A percentile compares a stretch with the other conserved stretches of the same genome.
phyloP scores from a whole-genome alignment of 2,888 invertebrate genomes.

The Mongoloraphidia duomilia region DNA sequence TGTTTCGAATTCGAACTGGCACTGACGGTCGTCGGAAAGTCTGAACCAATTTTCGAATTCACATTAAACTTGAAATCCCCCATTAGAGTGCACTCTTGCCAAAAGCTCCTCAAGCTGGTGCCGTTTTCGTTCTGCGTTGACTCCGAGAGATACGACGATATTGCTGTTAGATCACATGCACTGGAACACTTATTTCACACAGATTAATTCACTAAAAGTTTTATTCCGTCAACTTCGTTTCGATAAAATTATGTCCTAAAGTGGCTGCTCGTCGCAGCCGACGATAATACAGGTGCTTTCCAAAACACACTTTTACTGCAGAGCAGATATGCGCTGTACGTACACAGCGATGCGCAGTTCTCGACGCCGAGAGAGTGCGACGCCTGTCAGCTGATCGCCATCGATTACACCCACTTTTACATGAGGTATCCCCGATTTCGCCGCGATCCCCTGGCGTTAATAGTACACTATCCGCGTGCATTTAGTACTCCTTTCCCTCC shows the following conservation, averaged over 20 bases:
- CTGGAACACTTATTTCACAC: neutral
- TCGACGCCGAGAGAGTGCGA: slow-evolving; percentile 3
- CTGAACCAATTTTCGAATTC: slow-evolving; percentile 30
- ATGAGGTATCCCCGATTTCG: no score
- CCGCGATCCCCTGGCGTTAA: no score
- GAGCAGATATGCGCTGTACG: slow-evolving; percentile 7
- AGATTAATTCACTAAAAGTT: neutral
- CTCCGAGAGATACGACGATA: no score
- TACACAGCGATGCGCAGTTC: no score
- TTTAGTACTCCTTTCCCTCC: no score
- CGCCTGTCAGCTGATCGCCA: slow-evolving; percentile 9
- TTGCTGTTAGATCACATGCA: neutral
- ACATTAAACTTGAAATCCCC: slow-evolving; percentile 33
- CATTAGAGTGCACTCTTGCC: slow-evolving; percentile 21
- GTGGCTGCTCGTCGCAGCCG: neutral
- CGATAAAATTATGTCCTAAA: neutral
- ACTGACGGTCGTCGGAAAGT: slow-evolving; percentile 27
- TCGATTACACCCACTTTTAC: slow-evolving; percentile 1
- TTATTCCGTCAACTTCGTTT: neutral
- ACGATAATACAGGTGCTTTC: slow-evolving; percentile 7
- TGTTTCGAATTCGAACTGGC: slow-evolving; percentile 24
- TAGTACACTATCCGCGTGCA: no score
- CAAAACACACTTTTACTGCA: slow-evolving; percentile 1
- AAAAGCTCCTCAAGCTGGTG: no score
- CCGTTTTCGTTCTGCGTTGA: no score